Conservation (phyloP, 1,140 invertebrate genomes). For the Drosophila ficusphila region DNA sequence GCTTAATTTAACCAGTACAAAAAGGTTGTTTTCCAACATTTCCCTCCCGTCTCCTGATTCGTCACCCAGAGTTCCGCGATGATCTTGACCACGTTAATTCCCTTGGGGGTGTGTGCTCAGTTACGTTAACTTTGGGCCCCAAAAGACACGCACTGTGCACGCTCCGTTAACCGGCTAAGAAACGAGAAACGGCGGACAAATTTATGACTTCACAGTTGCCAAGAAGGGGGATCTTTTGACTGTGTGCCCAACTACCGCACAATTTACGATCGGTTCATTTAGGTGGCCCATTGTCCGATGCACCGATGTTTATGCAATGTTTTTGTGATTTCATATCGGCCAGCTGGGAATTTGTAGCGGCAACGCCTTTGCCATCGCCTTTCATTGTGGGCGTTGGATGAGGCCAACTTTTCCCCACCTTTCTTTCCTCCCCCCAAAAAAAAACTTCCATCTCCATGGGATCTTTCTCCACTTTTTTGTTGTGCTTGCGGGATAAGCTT, state of each 20-base stretch:
- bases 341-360: slow-evolving; percentile 70
- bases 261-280: slow-evolving; percentile 77
- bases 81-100: slow-evolving; percentile 46
- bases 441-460: slow-evolving; percentile 2
- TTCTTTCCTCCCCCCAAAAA: background rate
- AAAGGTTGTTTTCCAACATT: background rate
- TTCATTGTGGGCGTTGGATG: slow-evolving; percentile 56
- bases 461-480: background rate
- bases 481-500: slow-evolving; percentile 10
- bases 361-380: slow-evolving; percentile 44
- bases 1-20: too few species aligned
- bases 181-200: slow-evolving; percentile 37
- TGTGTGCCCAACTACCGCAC: slow-evolving; percentile 58
- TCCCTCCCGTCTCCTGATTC: background rate
- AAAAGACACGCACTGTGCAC: slow-evolving; percentile 30
- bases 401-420: background rate
- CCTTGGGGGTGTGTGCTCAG: slow-evolving; percentile 31
- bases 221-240: slow-evolving; percentile 37
- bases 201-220: slow-evolving; percentile 71
- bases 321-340: slow-evolving; percentile 71
- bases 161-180: slow-evolving; percentile 33
- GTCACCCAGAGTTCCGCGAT: slow-evolving; percentile 2
- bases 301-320: slow-evolving; percentile 71
- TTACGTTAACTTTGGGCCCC: slow-evolving; percentile 20
- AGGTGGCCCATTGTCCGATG: slow-evolving; percentile 73